Percentiles rank a stretch among this genome's conserved stretches.
Evolutionary conservation across 1,140 invertebrate species (phyloP).

Genomic region (Lineus longissimus): DNA sequence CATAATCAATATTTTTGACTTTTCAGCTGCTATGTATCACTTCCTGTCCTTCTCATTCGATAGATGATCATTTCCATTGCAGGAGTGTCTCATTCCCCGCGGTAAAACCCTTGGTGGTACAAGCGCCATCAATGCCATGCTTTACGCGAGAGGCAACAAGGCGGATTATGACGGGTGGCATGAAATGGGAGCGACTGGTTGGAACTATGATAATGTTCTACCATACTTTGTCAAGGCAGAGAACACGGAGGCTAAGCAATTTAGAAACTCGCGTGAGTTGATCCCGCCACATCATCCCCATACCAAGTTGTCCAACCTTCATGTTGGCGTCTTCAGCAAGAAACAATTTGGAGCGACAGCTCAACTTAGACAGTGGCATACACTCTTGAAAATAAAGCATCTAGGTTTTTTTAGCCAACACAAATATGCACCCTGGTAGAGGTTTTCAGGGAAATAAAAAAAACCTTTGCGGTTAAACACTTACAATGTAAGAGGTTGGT

Average conservation of each 20-base stretch:
- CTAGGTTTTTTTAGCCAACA: too few relatives aligned
- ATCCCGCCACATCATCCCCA: too few relatives aligned
- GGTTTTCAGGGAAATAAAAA: too few relatives aligned
- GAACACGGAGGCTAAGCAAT: conserved; percentile 18
- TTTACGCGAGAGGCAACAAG: conserved; percentile 86
- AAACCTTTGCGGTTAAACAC: too few relatives aligned
- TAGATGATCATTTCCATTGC: conserved; percentile 63
- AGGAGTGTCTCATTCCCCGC: conserved; percentile 42
- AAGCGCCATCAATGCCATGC: conserved; percentile 91
- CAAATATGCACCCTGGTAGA: too few relatives aligned
- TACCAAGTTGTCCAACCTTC: too few relatives aligned
- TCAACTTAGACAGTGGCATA: too few relatives aligned
- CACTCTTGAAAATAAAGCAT: too few relatives aligned
- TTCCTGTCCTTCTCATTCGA: conserved; percentile 58
- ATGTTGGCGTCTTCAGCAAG: too few relatives aligned
- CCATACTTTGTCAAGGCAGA: conserved; percentile 86
- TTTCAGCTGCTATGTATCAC: conserved; percentile 16
- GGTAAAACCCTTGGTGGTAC: conserved; percentile 67
- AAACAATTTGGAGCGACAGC: too few relatives aligned
- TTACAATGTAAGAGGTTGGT: too few relatives aligned
- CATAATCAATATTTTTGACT: conserved; percentile 54
- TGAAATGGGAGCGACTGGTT: conserved; percentile 78
- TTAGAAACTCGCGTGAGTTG: too few relatives aligned
- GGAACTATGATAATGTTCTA: conserved; percentile 79
- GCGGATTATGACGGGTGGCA: conserved; percentile 92